Percentiles rank a stretch among this genome's conserved stretches.
phyloP scores from a whole-genome alignment of 2,888 invertebrate genomes.

The Xestoiulus laeticollis region DNA sequence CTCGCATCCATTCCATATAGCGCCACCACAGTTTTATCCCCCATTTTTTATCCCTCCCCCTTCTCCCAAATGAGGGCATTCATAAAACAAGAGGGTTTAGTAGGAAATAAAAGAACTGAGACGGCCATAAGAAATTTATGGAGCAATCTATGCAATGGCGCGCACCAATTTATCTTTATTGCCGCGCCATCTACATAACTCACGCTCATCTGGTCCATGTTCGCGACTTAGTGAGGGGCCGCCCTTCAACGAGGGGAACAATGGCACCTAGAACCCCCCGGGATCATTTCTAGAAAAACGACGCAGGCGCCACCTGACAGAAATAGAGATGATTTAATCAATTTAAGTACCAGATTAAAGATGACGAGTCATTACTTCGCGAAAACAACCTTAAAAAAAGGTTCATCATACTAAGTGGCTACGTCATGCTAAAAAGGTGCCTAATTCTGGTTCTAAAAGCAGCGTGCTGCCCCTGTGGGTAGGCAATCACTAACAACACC shows the following conservation, averaged over 20 bases:
- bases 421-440: neutral
- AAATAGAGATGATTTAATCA: neutral
- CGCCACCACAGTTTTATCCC: neutral
- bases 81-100: constrained; percentile 37
- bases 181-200: constrained; percentile 51
- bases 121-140: constrained; percentile 50
- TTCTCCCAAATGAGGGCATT: constrained; percentile 32
- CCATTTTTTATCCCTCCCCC: neutral
- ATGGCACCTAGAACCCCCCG: neutral
- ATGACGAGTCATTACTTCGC: neutral
- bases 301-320: neutral
- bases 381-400: neutral
- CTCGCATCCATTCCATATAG: neutral
- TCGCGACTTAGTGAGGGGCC: constrained; percentile 37
- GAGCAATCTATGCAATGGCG: constrained; percentile 51
- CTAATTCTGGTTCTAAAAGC: neutral
- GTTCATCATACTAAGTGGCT: neutral
- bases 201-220: constrained; percentile 45
- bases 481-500: neutral
- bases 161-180: constrained; percentile 52
- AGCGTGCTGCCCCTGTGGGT: neutral
- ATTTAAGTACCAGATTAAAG: neutral
- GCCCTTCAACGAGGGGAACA: neutral
- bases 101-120: constrained; percentile 40
- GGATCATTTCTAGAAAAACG: neutral